Conservation (phyloP, 1,140 invertebrate genomes). For the Pachyrhynchus sulphureomaculatus region DNA sequence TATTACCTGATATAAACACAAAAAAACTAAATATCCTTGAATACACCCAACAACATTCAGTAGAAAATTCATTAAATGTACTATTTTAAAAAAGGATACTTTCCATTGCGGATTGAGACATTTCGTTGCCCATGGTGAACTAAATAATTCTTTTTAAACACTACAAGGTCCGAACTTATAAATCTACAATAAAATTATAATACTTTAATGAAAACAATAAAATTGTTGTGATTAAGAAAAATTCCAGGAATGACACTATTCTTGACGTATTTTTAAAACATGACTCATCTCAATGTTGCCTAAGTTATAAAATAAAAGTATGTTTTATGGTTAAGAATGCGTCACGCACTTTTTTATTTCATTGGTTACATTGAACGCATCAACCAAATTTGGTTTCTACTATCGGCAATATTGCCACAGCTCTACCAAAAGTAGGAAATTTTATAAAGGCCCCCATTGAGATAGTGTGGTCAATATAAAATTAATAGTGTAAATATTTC, state of each 20-base stretch:
- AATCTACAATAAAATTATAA: neutral
- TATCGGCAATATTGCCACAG: neutral
- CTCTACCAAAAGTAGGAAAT: neutral
- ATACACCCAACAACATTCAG: too few species aligned
- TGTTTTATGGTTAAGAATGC: slow-evolving; percentile 5
- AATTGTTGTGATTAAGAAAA: neutral
- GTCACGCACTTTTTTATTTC: neutral
- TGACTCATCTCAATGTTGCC: slow-evolving; percentile 13
- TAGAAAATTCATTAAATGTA: too few species aligned
- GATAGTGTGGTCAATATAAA: neutral
- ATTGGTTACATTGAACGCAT: too few species aligned
- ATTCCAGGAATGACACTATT: slow-evolving; percentile 3
- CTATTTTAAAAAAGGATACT: slow-evolving; percentile 75
- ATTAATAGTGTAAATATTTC: neutral
- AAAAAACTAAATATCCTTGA: too few species aligned
- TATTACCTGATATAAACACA: neutral
- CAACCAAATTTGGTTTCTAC: too few species aligned
- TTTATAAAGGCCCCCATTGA: neutral
- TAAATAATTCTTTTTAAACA: neutral
- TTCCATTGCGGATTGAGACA: slow-evolving; percentile 83
- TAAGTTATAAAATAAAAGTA: neutral
- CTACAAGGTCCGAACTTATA: neutral
- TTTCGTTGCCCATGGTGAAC: slow-evolving; percentile 68
- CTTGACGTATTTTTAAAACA: slow-evolving; percentile 6
- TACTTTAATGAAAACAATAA: neutral